Evolutionary conservation across 2,888 invertebrate species (phyloP), one percentile per base, ranked within the genome.

Genomic region (Melieria crassipennis): DNA sequence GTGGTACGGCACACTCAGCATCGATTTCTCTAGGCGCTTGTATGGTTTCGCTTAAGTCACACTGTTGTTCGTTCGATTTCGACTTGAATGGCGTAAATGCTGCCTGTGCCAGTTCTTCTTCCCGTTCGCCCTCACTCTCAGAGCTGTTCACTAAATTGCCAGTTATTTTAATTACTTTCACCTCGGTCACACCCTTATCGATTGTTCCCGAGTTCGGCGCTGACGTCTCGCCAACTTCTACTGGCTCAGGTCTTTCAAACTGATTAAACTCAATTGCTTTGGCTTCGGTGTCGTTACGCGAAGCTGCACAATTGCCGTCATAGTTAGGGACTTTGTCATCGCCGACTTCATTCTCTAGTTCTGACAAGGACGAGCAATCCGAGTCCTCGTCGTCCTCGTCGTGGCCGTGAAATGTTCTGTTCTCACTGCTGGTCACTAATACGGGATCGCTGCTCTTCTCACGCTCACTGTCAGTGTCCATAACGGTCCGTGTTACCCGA

Each of bases 401-500:
- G 42, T 56, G 13, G 48, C 67, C 71, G n/a, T 52, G 64, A 73
- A 70, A 70, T 47, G 73, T 73, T n/a, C 60, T 48, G 61, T 68
- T 67, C 46, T 73, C 73, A 64, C 73, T 73, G 43, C 73, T 73
- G 7, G 68, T 63, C n/a, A 62, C 42, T n/a, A 70, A 48, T 52
- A 71, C 65, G 4, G 73, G 70, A 62, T 70, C 70, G 50, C 73
- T 73, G 57, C 73, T 73, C 62, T 43, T 60, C 9, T 70, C 73
- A 10, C 73, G 73, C 56, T 70, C 73, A 65, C 70, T 69, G 50
- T 73, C 73, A 13, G 57, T 66, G 60, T 64, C 47, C 70, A 65
- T 70, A 47, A 16, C 47, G 13, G 11, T 30, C 30, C 30, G 30
- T 30, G 50, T 50, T 10, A 10, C 11, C 9, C 11, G 9, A 11